Evolutionary conservation across 2,888 invertebrate genomes (phyloP).

Genomic region (Neuroscelio doddi): DNA sequence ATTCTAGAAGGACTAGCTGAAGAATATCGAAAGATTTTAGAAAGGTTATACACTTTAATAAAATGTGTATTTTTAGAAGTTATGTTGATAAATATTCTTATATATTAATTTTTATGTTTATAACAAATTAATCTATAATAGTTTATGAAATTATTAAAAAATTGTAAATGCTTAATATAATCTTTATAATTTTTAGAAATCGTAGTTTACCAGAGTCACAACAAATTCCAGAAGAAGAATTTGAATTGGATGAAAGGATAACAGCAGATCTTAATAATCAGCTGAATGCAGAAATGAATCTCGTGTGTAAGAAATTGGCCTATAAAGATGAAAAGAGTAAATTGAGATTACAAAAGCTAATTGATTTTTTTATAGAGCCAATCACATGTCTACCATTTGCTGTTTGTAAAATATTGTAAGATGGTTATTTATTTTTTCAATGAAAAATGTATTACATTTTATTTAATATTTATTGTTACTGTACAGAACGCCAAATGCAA

Average conservation of each 20-base stretch:
- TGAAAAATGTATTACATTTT: not conserved
- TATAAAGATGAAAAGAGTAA: constrained; percentile 82
- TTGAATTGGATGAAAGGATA: constrained; percentile 81
- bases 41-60: constrained; percentile 67
- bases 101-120: too few species aligned
- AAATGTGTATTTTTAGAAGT: too few species aligned
- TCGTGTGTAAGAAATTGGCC: constrained; percentile 79
- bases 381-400: constrained; percentile 71
- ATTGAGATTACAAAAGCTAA: constrained; percentile 77
- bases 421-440: constrained; percentile 14
- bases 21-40: constrained; percentile 76
- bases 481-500: constrained; percentile 54
- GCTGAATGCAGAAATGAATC: constrained; percentile 76
- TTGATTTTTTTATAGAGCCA: constrained; percentile 79
- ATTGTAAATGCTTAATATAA: not conserved
- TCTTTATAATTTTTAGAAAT: constrained; percentile 73
- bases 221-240: constrained; percentile 75
- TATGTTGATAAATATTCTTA: too few species aligned
- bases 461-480: constrained; percentile 4
- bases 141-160: constrained; percentile 5
- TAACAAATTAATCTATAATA: constrained; percentile 6
- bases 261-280: constrained; percentile 76
- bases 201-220: constrained; percentile 76
- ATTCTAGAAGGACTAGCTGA: constrained; percentile 75
- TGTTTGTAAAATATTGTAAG: constrained; percentile 63